A percentile compares a stretch with the other conserved stretches of the same genome.
phyloP scores from a whole-genome alignment of 2,888 invertebrate species.

The Fragum sueziense region DNA sequence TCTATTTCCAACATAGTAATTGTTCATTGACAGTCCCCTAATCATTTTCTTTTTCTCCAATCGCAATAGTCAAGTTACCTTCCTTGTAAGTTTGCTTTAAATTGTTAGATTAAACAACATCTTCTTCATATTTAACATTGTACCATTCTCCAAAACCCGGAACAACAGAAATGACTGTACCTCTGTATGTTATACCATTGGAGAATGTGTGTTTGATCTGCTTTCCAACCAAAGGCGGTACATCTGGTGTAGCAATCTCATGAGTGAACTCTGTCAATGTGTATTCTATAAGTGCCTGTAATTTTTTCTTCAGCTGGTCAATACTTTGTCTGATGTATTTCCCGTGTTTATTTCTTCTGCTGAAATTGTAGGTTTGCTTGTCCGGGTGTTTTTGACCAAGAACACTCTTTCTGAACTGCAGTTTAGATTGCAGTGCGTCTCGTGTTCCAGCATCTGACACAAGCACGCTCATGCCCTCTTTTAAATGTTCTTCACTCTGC shows the following conservation, averaged over 20 bases:
- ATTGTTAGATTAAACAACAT: no score
- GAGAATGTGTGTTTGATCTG: not conserved
- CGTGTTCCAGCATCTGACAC: slow-evolving; percentile 26
- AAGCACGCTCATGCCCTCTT: no score
- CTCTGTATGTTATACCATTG: not conserved
- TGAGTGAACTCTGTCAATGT: not conserved
- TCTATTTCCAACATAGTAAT: no score
- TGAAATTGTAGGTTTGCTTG: slow-evolving; percentile 32
- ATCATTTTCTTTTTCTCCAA: no score
- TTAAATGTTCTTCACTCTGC: no score
- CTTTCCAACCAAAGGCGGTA: slow-evolving; percentile 40
- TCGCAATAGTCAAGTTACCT: no score
- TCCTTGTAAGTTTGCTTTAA: no score
- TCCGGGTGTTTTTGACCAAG: slow-evolving; percentile 42
- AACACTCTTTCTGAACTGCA: slow-evolving; percentile 40
- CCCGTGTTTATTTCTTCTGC: slow-evolving; percentile 19
- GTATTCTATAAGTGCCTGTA: not conserved
- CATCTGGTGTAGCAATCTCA: not conserved
- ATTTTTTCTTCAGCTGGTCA: slow-evolving; percentile 26
- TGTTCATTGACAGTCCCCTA: no score
- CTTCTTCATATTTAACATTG: slow-evolving; percentile 4
- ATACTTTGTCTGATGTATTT: slow-evolving; percentile 21
- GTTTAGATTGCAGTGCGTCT: slow-evolving; percentile 36
- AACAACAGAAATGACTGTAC: not conserved
- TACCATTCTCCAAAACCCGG: slow-evolving; percentile 14